Percentiles rank a stretch among this genome's conserved stretches.
Evolutionary conservation across 2,888 invertebrate genomes (phyloP).

Genomic region (Drosophila percnosoma): DNA sequence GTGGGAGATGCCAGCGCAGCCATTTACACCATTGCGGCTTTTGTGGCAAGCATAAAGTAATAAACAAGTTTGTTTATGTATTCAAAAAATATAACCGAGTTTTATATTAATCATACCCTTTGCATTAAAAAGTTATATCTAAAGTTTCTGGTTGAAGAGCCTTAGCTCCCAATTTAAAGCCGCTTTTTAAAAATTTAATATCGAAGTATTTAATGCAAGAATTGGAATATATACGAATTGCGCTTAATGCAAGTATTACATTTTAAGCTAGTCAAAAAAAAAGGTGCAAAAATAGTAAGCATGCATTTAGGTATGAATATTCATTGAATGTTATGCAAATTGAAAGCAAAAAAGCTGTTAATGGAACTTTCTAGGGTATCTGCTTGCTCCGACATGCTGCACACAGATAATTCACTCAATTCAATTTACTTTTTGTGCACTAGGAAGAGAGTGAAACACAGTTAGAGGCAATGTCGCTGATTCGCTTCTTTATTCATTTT

Average conservation of each 20-base stretch:
- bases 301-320: not conserved
- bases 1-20: slow-evolving; percentile 64
- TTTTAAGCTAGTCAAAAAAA: not conserved
- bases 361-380: slow-evolving; percentile 37
- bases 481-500: slow-evolving; percentile 62
- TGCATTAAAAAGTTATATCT: not conserved
- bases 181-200: not conserved
- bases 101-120: slow-evolving; percentile 3
- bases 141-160: not conserved
- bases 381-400: not conserved
- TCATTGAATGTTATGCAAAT: not conserved
- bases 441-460: slow-evolving; percentile 27
- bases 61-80: slow-evolving; percentile 69
- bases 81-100: slow-evolving; percentile 21
- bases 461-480: slow-evolving; percentile 55
- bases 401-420: slow-evolving; percentile 2
- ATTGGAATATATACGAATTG: not conserved
- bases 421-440: slow-evolving; percentile 15
- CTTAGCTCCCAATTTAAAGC: not conserved
- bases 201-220: not conserved
- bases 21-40: slow-evolving; percentile 45
- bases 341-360: not conserved
- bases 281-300: no score
- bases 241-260: no score
- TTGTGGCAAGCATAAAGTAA: slow-evolving; percentile 28